Percentiles rank a stretch among this genome's conserved stretches.
Evolutionary conservation across 2,113 vertebrate species (phyloP).

Genomic region (Variabilichromis moorii): DNA sequence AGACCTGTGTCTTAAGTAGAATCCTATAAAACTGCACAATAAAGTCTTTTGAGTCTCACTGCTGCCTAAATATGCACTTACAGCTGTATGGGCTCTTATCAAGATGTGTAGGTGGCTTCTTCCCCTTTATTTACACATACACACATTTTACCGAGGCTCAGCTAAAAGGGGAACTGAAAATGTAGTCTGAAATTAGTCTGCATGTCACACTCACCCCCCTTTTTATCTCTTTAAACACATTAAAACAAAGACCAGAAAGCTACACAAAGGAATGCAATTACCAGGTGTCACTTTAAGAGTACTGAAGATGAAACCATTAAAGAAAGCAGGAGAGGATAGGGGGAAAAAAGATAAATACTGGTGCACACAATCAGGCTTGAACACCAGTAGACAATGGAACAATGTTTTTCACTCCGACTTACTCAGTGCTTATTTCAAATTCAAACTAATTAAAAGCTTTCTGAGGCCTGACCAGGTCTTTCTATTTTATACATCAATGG

Average conservation of each 20-base stretch:
- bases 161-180: conserved; percentile 20
- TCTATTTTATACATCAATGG: neutral
- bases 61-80: neutral
- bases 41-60: neutral
- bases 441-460: neutral
- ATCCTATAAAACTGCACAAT: neutral
- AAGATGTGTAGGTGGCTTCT: conserved; percentile 17
- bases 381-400: neutral
- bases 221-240: neutral
- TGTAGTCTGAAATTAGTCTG: neutral
- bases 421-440: neutral
- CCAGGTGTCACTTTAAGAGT: neutral
- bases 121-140: neutral
- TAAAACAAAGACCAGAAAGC: neutral
- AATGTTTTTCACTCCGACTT: neutral
- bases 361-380: neutral
- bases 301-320: neutral
- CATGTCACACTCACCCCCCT: neutral
- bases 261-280: neutral
- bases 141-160: neutral
- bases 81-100: conserved; percentile 17
- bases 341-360: accelerated
- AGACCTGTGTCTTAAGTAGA: neutral
- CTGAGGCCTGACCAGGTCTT: neutral
- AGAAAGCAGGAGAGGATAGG: no score